These are phyloP conservation scores for Cepphus grylle DNA, from an alignment of 2,113 vertebrate genomes.

Conservation along the genomic window DNA sequence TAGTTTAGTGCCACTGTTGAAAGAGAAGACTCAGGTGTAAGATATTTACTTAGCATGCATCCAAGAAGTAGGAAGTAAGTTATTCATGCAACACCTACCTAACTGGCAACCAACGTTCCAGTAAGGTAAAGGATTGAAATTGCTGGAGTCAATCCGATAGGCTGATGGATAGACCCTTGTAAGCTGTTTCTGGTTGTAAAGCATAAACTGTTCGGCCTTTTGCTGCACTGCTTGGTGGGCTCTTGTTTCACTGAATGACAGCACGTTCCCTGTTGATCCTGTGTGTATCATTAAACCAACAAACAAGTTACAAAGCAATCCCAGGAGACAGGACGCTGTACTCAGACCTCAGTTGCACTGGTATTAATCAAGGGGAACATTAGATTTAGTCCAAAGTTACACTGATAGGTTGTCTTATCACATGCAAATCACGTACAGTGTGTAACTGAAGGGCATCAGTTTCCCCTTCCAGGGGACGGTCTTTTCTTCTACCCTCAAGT, in stretches of 20 bases:
- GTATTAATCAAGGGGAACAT: background rate
- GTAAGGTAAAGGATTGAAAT: slow-evolving; percentile 95
- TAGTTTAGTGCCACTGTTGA: slow-evolving; percentile 93
- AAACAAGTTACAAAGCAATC: background rate
- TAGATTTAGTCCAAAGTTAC: background rate
- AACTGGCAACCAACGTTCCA: slow-evolving; percentile 96
- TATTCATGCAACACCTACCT: slow-evolving; percentile 70
- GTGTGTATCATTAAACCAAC: background rate
- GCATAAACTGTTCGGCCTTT: slow-evolving; percentile 87
- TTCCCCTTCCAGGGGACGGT: background rate
- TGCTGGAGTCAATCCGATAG: slow-evolving; percentile 96
- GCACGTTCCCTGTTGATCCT: slow-evolving; percentile 90
- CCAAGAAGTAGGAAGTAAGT: background rate
- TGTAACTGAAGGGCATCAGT: background rate
- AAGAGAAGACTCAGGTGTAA: background rate
- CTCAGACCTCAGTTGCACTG: background rate
- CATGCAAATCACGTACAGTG: background rate
- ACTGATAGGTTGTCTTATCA: rapidly evolving
- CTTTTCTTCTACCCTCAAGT: background rate
- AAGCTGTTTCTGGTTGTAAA: slow-evolving; percentile 94
- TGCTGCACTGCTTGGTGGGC: slow-evolving; percentile 94
- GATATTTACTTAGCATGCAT: background rate
- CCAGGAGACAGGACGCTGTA: background rate
- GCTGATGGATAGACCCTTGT: slow-evolving; percentile 95
- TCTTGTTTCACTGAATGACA: slow-evolving; percentile 93